A percentile compares a stretch with the other conserved stretches of the same genome.
phyloP scores from a whole-genome alignment of 1,140 invertebrate genomes.

The Caenorhabditis briggsae region DNA sequence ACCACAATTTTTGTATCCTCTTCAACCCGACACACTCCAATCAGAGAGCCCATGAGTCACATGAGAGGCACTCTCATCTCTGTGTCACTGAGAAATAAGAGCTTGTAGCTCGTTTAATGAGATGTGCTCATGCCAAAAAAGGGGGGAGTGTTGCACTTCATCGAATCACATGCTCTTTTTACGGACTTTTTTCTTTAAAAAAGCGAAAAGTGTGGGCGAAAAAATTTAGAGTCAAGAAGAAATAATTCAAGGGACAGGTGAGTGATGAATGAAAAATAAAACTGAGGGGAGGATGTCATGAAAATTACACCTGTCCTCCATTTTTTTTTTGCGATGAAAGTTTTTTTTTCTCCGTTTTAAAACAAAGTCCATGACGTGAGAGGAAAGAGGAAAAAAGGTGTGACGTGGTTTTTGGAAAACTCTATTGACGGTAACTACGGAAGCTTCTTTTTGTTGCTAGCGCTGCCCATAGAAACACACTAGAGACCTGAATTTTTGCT shows the following conservation, averaged over 20 bases:
- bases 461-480: no score
- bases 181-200: not conserved
- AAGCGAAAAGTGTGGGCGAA: conserved; percentile 15
- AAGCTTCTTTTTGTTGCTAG: no score
- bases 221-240: not conserved
- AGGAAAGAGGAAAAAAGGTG: no score
- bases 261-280: conserved; percentile 4
- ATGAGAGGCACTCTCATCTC: not conserved
- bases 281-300: not conserved
- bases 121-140: not conserved
- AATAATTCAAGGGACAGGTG: not conserved
- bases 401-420: no score
- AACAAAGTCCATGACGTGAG: not conserved
- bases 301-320: conserved; percentile 28
- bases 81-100: not conserved
- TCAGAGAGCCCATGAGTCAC: conserved; percentile 11
- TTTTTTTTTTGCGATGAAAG: not conserved
- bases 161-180: conserved; percentile 43
- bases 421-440: no score
- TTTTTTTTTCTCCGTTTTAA: no score
- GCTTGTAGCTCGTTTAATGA: conserved; percentile 23
- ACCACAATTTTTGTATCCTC: not conserved
- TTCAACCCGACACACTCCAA: not conserved
- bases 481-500: no score
- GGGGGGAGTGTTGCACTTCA: conserved; percentile 17